Conservation (phyloP, 2,888 invertebrate genomes). For the Chironomus riparius region DNA sequence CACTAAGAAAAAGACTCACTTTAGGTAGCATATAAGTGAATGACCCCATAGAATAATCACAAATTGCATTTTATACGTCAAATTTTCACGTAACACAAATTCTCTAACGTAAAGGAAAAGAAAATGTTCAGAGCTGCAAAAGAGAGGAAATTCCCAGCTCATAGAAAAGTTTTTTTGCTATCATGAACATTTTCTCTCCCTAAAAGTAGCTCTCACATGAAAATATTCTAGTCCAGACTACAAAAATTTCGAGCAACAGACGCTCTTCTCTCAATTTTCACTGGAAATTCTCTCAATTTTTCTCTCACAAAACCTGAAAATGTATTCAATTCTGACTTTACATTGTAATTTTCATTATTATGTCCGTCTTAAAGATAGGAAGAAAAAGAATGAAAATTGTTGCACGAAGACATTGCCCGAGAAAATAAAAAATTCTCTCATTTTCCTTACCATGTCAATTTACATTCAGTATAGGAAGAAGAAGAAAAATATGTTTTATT, state of each 20-base stretch:
- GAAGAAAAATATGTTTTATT: not conserved
- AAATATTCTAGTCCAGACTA: not conserved
- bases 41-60: too few species aligned
- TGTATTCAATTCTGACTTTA: too few species aligned
- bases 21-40: too few species aligned
- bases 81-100: too few species aligned
- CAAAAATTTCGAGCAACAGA: not conserved
- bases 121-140: too few species aligned
- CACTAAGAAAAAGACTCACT: too few species aligned
- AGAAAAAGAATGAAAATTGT: not conserved
- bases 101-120: too few species aligned
- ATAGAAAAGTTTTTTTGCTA: not conserved
- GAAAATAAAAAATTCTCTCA: not conserved
- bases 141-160: too few species aligned
- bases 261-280: not conserved
- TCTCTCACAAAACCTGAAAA: not conserved
- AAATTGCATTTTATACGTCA: too few species aligned
- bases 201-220: not conserved
- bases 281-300: not conserved
- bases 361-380: not conserved
- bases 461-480: not conserved
- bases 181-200: not conserved
- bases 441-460: not conserved
- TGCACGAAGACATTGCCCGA: not conserved
- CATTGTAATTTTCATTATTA: too few species aligned